phyloP scores from a whole-genome alignment of 2,797 vertebrate genomes.

The Anomalospiza imberbis region DNA sequence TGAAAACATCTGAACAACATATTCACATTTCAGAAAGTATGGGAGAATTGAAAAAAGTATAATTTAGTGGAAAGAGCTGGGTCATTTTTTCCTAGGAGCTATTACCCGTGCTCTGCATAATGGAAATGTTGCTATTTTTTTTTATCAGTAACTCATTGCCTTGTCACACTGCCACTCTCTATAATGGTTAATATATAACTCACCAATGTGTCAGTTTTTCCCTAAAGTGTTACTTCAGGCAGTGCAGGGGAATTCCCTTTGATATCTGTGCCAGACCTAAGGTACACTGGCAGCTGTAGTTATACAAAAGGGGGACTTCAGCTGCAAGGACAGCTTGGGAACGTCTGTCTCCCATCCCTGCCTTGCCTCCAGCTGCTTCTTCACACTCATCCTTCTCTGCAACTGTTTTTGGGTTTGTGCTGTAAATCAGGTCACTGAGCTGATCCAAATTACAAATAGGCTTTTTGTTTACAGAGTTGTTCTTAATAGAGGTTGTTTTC shows the following conservation, averaged over 20 bases:
- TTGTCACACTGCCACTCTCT: not conserved
- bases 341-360: not conserved
- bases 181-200: conserved; percentile 15
- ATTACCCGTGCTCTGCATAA: not conserved
- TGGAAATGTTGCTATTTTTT: not conserved
- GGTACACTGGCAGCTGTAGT: not conserved
- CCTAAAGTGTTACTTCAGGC: not conserved
- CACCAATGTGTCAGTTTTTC: not conserved
- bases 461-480: not conserved
- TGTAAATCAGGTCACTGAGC: not conserved
- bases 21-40: not conserved
- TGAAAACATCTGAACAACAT: not conserved
- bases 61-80: not conserved
- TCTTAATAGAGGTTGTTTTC: not conserved
- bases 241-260: not conserved
- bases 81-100: not conserved
- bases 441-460: not conserved
- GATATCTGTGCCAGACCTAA: not conserved
- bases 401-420: not conserved
- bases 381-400: not conserved
- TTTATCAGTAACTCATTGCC: not conserved
- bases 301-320: not conserved
- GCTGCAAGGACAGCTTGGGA: not conserved
- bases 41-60: not conserved
- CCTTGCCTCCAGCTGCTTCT: not conserved